phyloP scores from a whole-genome alignment of 2,888 invertebrate genomes.

The Eupeodes latifasciatus region DNA sequence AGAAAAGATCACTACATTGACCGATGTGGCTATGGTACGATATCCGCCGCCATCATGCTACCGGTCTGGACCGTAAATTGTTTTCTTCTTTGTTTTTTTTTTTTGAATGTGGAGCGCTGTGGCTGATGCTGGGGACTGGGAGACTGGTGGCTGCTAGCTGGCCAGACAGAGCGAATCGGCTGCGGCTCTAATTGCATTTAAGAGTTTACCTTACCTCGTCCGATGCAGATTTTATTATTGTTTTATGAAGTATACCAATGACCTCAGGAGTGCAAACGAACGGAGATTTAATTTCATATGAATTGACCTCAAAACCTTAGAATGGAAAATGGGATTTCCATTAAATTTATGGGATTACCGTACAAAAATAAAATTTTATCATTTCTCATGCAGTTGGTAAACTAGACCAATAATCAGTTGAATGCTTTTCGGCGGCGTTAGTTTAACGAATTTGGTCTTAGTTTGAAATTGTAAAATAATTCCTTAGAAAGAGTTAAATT shows the following conservation, averaged over 20 bases:
- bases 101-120: neutral
- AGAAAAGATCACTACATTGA: constrained; percentile 59
- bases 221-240: neutral
- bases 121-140: constrained; percentile 13
- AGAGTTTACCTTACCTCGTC: constrained; percentile 29
- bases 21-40: neutral
- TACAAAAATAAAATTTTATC: neutral
- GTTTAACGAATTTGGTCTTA: too few species aligned
- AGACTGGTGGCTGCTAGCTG: too few species aligned
- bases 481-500: too few species aligned
- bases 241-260: constrained; percentile 45
- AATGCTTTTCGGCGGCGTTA: too few species aligned
- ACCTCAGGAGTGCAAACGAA: constrained; percentile 48
- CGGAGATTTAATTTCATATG: constrained; percentile 55
- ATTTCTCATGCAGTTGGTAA: too few species aligned
- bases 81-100: constrained; percentile 20
- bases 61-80: constrained; percentile 59
- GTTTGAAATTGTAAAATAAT: too few species aligned
- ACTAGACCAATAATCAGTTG: too few species aligned
- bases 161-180: constrained; percentile 65
- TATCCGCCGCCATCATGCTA: neutral
- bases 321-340: constrained; percentile 25
- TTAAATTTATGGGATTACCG: neutral
- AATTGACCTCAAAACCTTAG: constrained; percentile 61
- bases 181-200: constrained; percentile 27